These are phyloP conservation scores for Drosophila repletoides DNA, from an alignment of 1,140 invertebrate genomes.

Conservation along the genomic window DNA sequence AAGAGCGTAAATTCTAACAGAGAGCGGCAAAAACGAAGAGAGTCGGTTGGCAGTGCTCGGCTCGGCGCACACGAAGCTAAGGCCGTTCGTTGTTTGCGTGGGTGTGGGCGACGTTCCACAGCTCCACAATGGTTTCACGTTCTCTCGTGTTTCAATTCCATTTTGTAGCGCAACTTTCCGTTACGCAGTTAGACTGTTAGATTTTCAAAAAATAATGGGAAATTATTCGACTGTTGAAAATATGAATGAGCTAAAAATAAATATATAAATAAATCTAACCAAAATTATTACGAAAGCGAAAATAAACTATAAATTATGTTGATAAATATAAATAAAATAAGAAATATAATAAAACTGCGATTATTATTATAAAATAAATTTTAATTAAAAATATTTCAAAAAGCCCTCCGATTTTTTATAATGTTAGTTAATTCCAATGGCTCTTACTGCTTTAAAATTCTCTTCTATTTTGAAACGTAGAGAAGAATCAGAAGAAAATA, in stretches of 20 bases:
- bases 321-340: too few relatives aligned
- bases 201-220: constrained; percentile 55
- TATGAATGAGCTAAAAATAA: background rate
- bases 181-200: background rate
- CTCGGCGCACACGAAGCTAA: constrained; percentile 21
- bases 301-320: too few relatives aligned
- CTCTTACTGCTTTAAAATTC: too few relatives aligned
- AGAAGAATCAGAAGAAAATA: too few relatives aligned
- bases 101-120: background rate
- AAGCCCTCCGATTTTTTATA: too few relatives aligned
- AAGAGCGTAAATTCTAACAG: background rate
- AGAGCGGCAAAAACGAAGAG: background rate
- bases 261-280: background rate
- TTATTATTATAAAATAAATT: too few relatives aligned
- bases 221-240: background rate
- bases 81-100: constrained; percentile 10
- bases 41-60: background rate
- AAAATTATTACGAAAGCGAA: background rate
- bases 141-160: constrained; percentile 55
- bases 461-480: too few relatives aligned
- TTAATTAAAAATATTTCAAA: too few relatives aligned
- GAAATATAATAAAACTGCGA: too few relatives aligned
- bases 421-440: too few relatives aligned
- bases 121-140: background rate
- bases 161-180: background rate